Evolutionary conservation across 2,888 invertebrate species (phyloP).

Genomic region (Baccha elongata): DNA sequence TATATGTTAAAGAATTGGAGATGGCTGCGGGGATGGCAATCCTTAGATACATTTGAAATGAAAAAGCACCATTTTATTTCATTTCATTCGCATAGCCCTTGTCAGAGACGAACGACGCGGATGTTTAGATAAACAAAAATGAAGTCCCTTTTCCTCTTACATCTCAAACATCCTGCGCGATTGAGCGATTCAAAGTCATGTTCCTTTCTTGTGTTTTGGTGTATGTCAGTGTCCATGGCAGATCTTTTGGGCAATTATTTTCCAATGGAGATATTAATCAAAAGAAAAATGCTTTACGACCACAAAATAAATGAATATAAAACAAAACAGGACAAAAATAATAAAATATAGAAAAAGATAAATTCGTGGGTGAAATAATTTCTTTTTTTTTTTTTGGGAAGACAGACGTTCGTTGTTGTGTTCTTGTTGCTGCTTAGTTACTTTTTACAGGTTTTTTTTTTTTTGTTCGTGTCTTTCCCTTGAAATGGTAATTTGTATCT

Average conservation of each 20-base stretch:
- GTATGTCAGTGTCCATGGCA: constrained; percentile 69
- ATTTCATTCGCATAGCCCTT: constrained; percentile 38
- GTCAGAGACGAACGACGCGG: no score
- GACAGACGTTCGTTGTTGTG: constrained; percentile 32
- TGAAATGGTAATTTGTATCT: constrained; percentile 56
- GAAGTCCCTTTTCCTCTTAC: constrained; percentile 15
- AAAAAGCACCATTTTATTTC: constrained; percentile 25
- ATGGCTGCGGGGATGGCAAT: neutral
- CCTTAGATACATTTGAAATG: constrained; percentile 6
- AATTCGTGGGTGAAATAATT: constrained; percentile 60
- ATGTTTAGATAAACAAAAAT: constrained; percentile 56
- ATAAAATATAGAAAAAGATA: constrained; percentile 37
- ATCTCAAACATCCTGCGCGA: constrained; percentile 16
- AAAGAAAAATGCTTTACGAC: constrained; percentile 58
- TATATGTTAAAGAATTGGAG: neutral
- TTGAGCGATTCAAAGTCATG: constrained; percentile 62
- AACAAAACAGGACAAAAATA: constrained; percentile 10
- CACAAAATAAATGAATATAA: constrained; percentile 44
- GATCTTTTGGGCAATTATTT: constrained; percentile 72
- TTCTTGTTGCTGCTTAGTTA: constrained; percentile 36
- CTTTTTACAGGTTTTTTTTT: constrained; percentile 17
- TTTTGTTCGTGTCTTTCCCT: neutral
- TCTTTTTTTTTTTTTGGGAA: constrained; percentile 33
- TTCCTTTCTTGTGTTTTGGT: constrained; percentile 38
- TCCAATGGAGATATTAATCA: constrained; percentile 68